Base-by-base conservation (phyloP, 1,140 invertebrate genomes). In the Pseudomyrmex cubaensis region DNA sequence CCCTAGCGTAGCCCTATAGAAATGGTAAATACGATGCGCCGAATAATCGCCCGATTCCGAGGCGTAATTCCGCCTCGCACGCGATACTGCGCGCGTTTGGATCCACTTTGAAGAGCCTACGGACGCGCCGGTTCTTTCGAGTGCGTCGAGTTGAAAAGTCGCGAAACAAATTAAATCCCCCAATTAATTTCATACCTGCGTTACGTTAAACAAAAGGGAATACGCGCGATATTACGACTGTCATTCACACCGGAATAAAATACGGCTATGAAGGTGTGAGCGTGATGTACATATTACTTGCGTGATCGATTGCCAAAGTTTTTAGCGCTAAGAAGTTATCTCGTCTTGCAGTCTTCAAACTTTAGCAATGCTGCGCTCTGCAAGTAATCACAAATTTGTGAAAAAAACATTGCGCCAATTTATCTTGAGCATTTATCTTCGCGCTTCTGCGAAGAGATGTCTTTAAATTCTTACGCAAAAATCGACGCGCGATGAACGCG, bases 11-110 rank as follows among this genome's bases (percentile, higher is more conserved):
- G 44, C 22, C 70, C 76, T 80, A 80, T 80, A 80, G 64, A 70
- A 59, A 80, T 80, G 76, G 75, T 78, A 78, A 78, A 72, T 70
- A 80, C 66, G 64, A 57, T 35, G 20, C 76, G 64, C 44, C 15
- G 76, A 70, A 80, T 80, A 80, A 80, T 80, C 44, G 54, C 12
- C 44, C 8, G 54, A 59, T 70, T 70, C 20, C 59, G 57, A 35
- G 54, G 63, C 75, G 75, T 46, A 25, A 69, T 69, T 78, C 63
- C 63, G 75, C 35, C 5, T 77, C 48, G 52, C 3, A 12, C 9
- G 20, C 9, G 20, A 66, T 67, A 35, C n/a, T n/a, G 15, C 46
- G 2, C 54, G 54, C 52, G 20, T 72, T 50, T 20, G n/a, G 66
- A 80, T 20, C 44, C 70, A 66, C 59, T 20, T 20, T 72, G 44